A percentile compares a stretch with the other conserved stretches of the same genome.
Conservation (phyloP, 2,888 invertebrate genomes). For the Abscondita cerata region DNA sequence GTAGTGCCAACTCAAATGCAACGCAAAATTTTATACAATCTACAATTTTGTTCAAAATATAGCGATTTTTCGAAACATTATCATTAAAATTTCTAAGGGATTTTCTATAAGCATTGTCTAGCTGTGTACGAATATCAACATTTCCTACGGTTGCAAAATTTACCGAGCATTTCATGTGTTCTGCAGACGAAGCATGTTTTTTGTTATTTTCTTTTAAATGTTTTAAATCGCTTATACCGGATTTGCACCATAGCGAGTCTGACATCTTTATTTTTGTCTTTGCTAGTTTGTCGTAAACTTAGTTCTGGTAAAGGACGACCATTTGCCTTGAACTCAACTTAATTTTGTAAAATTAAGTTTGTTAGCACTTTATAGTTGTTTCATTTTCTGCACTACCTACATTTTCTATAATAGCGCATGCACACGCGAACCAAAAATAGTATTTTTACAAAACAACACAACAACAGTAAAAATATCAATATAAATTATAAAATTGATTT, state of each 20-base stretch:
- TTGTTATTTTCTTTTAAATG: neutral
- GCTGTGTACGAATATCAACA: neutral
- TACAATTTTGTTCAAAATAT: neutral
- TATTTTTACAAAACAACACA: no score
- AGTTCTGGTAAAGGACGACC: neutral
- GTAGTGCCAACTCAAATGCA: neutral
- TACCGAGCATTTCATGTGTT: neutral
- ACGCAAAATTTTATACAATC: neutral
- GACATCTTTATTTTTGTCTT: slow-evolving; percentile 3
- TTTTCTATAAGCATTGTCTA: neutral
- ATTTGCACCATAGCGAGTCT: neutral
- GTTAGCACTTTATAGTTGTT: no score
- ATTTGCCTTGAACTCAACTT: neutral
- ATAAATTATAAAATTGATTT: no score
- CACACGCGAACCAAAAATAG: no score
- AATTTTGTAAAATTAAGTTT: no score
- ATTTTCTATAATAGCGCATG: no score
- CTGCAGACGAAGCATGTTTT: neutral
- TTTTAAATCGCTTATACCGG: neutral
- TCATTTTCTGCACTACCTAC: no score
- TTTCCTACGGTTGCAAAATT: neutral
- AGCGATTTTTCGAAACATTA: neutral
- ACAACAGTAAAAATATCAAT: no score
- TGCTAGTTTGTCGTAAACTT: neutral
- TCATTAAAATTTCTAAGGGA: neutral